Conservation (phyloP, 2,797 vertebrate genomes). For the Artibeus jamaicensis region DNA sequence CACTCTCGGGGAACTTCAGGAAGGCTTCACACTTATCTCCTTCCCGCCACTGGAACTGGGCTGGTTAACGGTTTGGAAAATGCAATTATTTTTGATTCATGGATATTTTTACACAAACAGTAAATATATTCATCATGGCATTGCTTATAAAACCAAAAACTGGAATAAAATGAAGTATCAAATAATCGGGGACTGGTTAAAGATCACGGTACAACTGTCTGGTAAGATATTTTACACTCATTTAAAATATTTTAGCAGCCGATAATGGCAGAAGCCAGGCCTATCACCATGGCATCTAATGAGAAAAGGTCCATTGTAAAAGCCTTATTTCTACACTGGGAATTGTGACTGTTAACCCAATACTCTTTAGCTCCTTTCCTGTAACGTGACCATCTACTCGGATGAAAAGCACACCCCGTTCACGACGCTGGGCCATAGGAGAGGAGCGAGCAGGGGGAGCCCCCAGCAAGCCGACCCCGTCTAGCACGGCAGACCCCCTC, state of each 20-base stretch:
- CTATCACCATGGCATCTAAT: neutral
- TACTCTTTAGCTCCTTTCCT: neutral
- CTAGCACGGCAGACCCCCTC: neutral
- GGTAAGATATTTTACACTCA: neutral
- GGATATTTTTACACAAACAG: constrained; percentile 34
- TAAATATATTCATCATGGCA: neutral
- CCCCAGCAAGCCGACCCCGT: neutral
- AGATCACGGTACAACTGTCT: neutral
- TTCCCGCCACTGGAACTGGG: neutral
- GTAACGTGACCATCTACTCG: rapidly evolving
- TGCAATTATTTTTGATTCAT: constrained; percentile 5
- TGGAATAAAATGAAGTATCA: neutral
- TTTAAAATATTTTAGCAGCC: neutral
- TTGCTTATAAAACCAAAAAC: neutral
- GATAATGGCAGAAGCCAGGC: neutral
- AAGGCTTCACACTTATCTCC: neutral
- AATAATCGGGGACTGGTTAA: neutral
- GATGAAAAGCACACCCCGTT: rapidly evolving
- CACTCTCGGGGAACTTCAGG: neutral
- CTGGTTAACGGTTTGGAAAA: constrained; percentile 40
- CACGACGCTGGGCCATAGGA: rapidly evolving
- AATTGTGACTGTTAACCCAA: neutral
- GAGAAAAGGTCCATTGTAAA: neutral
- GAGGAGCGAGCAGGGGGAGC: neutral
- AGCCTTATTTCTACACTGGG: neutral